phyloP scores from a whole-genome alignment of 2,797 vertebrate genomes.

The Valencia hispanica region DNA sequence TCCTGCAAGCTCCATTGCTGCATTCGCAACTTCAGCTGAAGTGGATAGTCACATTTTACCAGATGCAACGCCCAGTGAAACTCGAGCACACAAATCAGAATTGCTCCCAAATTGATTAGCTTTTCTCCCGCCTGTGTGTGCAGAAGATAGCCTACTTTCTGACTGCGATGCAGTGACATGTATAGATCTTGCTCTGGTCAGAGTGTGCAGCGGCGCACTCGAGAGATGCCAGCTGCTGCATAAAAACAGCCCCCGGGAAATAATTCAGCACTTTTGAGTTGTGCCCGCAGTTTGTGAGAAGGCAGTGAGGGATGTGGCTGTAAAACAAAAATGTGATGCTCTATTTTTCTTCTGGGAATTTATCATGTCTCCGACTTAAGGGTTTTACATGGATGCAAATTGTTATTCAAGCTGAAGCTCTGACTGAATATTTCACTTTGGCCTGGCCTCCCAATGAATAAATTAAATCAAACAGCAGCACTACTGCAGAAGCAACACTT shows the following conservation, averaged over 20 bases:
- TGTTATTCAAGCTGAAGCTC: not conserved
- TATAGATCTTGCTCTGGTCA: slow-evolving; percentile 1
- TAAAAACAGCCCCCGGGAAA: slow-evolving; percentile 1
- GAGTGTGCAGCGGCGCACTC: not conserved
- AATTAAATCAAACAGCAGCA: slow-evolving; percentile 1
- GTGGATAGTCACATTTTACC: slow-evolving; percentile 36
- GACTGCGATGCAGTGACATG: not conserved
- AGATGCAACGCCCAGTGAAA: slow-evolving; percentile 35
- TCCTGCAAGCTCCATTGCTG: slow-evolving; percentile 35
- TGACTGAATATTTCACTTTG: not conserved
- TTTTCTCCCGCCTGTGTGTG: slow-evolving; percentile 22
- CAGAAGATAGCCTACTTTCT: slow-evolving; percentile 6
- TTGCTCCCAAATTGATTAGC: slow-evolving; percentile 11
- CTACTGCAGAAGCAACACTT: not conserved
- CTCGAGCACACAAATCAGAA: slow-evolving; percentile 11
- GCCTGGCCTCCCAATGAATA: not conserved
- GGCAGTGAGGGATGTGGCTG: not conserved
- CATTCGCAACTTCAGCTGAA: slow-evolving; percentile 53
- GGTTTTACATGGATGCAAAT: not conserved
- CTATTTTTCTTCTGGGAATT: not conserved
- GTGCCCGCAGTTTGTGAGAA: not conserved
- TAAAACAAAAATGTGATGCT: not conserved
- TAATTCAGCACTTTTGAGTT: slow-evolving; percentile 4
- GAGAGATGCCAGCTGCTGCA: slow-evolving; percentile 11
- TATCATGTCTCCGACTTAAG: not conserved